phyloP scores from a whole-genome alignment of 2,797 vertebrate genomes.

The Platalea minor region DNA sequence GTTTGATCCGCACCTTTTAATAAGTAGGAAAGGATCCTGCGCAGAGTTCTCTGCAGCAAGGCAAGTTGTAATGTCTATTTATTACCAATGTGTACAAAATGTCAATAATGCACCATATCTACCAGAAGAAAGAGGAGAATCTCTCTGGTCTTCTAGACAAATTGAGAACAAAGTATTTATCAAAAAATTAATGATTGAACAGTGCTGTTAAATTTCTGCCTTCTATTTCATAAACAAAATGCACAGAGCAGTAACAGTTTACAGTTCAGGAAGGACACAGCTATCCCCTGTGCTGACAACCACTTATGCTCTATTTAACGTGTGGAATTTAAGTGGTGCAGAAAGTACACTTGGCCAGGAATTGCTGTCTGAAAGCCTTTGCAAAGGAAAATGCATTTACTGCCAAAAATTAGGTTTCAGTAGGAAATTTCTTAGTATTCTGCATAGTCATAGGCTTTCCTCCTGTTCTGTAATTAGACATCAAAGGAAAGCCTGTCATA shows the following conservation, averaged over 20 bases:
- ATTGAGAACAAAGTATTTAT: not conserved
- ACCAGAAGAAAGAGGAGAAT: not conserved
- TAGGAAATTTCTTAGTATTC: not conserved
- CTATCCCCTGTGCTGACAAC: slow-evolving; percentile 25
- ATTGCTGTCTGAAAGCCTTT: not conserved
- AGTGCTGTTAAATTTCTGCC: slow-evolving; percentile 30
- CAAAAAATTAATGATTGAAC: slow-evolving; percentile 27
- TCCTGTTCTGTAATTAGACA: slow-evolving; percentile 20
- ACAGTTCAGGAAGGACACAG: slow-evolving; percentile 37
- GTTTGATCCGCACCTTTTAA: not conserved
- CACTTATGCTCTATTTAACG: slow-evolving; percentile 57
- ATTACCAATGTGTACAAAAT: not conserved
- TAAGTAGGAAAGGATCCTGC: not conserved
- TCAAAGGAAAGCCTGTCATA: slow-evolving; percentile 12
- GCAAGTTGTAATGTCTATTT: not conserved
- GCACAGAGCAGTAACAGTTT: not conserved
- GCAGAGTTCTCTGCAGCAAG: not conserved
- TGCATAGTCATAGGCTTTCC: not conserved
- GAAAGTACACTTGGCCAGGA: slow-evolving; percentile 37
- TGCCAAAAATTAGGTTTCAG: slow-evolving; percentile 27
- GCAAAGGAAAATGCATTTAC: slow-evolving; percentile 3
- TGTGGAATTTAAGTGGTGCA: slow-evolving; percentile 33
- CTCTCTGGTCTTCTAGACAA: not conserved
- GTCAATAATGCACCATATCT: not conserved
- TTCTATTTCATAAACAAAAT: slow-evolving; percentile 19